These are phyloP conservation scores for Drosophila merina DNA, from an alignment of 2,888 invertebrate genomes.

Conservation along the genomic window DNA sequence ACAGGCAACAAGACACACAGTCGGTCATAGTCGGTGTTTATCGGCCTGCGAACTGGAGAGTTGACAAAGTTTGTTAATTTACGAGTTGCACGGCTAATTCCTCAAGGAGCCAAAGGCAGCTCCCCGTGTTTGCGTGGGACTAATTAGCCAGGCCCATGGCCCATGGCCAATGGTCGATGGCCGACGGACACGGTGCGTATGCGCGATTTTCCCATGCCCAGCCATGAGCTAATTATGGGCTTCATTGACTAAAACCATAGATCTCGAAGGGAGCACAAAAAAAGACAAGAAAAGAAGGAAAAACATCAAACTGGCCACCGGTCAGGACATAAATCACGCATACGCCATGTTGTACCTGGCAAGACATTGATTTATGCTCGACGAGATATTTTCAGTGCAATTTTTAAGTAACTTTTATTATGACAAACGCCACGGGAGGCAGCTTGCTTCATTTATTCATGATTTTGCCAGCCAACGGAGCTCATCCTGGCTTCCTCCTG, in stretches of 20 bases:
- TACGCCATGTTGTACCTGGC: slow-evolving; percentile 43
- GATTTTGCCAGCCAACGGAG: slow-evolving; percentile 27
- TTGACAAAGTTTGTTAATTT: slow-evolving; percentile 35
- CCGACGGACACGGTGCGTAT: slow-evolving; percentile 18
- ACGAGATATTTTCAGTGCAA: slow-evolving; percentile 57
- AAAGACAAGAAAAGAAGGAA: neutral
- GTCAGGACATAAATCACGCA: slow-evolving; percentile 40
- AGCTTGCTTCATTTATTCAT: slow-evolving; percentile 16
- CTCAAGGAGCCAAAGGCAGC: slow-evolving; percentile 1
- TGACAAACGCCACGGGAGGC: slow-evolving; percentile 62
- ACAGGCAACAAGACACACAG: slow-evolving; percentile 8
- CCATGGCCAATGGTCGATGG: neutral
- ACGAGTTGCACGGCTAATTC: slow-evolving; percentile 13
- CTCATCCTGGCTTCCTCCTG: slow-evolving; percentile 11
- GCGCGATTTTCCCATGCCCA: slow-evolving; percentile 18
- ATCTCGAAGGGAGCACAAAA: neutral
- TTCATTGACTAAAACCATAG: slow-evolving; percentile 14
- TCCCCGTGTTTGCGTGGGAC: slow-evolving; percentile 1
- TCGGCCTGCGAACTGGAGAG: slow-evolving; percentile 1
- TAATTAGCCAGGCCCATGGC: slow-evolving; percentile 5
- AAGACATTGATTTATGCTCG: slow-evolving; percentile 67
- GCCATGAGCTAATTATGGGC: slow-evolving; percentile 36
- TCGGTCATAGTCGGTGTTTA: neutral
- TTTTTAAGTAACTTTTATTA: slow-evolving; percentile 75
- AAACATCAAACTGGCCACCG: slow-evolving; percentile 9